Conservation (phyloP, 1,140 invertebrate species). For the Diabrotica undecimpunctata region DNA sequence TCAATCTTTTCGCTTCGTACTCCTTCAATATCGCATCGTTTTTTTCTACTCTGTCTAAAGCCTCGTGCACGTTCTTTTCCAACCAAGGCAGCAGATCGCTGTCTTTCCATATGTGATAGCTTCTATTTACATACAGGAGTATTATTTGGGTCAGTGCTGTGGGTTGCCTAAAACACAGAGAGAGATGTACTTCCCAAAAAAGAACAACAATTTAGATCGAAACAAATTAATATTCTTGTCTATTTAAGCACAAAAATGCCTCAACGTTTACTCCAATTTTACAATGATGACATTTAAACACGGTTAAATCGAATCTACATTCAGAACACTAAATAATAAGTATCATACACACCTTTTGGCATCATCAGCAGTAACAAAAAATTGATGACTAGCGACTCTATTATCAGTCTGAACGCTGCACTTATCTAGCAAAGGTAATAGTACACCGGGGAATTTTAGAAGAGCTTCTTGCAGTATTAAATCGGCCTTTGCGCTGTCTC, state of each 20-base stretch:
- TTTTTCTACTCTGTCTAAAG: constrained; percentile 62
- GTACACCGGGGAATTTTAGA: constrained; percentile 77
- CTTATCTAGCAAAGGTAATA: constrained; percentile 72
- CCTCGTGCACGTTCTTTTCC: constrained; percentile 64
- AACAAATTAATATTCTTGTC: too few relatives aligned
- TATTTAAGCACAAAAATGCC: too few relatives aligned
- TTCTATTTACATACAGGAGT: constrained; percentile 69
- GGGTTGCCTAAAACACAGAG: constrained; percentile 55
- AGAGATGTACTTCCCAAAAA: not conserved
- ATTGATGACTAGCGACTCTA: constrained; percentile 56
- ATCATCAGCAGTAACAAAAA: constrained; percentile 40
- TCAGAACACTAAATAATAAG: not conserved
- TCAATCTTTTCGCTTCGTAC: constrained; percentile 59
- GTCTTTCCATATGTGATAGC: constrained; percentile 77
- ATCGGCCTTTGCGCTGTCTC: constrained; percentile 55
- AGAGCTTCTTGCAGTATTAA: constrained; percentile 61
- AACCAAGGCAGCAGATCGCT: constrained; percentile 73
- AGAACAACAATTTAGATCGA: too few relatives aligned
- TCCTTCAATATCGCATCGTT: constrained; percentile 63
- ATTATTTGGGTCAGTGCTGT: constrained; percentile 67
- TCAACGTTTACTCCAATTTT: too few relatives aligned
- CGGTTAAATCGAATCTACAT: too few relatives aligned
- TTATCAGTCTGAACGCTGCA: constrained; percentile 70
- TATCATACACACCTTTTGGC: constrained; percentile 36
- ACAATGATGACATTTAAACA: too few relatives aligned